Conservation (phyloP, 1,140 invertebrate species). For the Papilio aristodemus region DNA sequence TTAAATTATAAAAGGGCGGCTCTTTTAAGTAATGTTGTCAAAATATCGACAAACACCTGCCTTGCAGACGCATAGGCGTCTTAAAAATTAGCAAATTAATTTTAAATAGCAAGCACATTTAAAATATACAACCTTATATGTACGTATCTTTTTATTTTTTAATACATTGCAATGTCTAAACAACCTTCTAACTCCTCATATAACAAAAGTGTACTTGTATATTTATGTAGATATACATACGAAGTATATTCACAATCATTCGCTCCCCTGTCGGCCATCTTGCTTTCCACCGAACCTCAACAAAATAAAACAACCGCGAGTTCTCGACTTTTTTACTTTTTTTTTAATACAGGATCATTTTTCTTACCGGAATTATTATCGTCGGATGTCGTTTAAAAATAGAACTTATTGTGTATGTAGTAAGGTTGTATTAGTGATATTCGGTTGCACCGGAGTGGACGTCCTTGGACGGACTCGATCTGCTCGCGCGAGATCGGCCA, state of each 20-base stretch:
- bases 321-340: conserved; percentile 69
- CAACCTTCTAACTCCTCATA: not conserved
- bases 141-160: no score
- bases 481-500: conserved; percentile 77
- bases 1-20: conserved; percentile 68
- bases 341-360: conserved; percentile 80
- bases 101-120: not conserved
- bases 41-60: conserved; percentile 75
- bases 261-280: conserved; percentile 71
- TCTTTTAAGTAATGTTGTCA: conserved; percentile 76
- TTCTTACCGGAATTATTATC: conserved; percentile 70
- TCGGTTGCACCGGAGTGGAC: conserved; percentile 63
- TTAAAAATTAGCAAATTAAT: conserved; percentile 51
- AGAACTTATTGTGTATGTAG: conserved; percentile 35
- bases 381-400: conserved; percentile 43
- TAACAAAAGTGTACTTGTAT: not conserved
- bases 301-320: conserved; percentile 76
- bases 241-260: conserved; percentile 59
- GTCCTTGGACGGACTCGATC: conserved; percentile 80
- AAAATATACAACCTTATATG: no score
- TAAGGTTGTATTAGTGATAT: conserved; percentile 48
- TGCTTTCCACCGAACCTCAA: conserved; percentile 63
- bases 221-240: not conserved
- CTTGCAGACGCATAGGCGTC: conserved; percentile 62
- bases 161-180: no score